A percentile compares a stretch with the other conserved stretches of the same genome.
phyloP scores from a whole-genome alignment of 23 tunicate species.

The Botrylloides violaceus region DNA sequence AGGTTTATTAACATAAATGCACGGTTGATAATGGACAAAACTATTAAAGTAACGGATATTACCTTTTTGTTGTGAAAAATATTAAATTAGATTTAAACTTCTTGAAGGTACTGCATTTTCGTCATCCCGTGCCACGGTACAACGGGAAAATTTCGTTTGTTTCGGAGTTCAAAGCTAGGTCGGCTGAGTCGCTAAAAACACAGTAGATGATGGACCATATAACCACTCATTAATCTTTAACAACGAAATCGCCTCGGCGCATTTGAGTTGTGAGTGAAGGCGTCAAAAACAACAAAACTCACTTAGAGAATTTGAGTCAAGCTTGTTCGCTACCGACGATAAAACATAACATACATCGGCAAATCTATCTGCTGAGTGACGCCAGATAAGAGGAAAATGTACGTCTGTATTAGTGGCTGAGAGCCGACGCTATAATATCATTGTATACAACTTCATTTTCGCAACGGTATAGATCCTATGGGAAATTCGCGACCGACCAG shows the following conservation, averaged over 20 bases:
- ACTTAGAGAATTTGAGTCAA: slow-evolving; percentile 27
- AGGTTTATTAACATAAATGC: too few relatives aligned
- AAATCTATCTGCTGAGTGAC: slow-evolving; percentile 12
- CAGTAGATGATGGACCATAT: slow-evolving; percentile 3
- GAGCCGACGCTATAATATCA: background rate
- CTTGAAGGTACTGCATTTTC: too few relatives aligned
- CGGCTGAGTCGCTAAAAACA: background rate
- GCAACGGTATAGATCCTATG: background rate
- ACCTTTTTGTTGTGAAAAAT: too few relatives aligned
- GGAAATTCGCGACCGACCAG: background rate
- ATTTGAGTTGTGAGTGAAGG: slow-evolving; percentile 23
- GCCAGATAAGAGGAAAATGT: slow-evolving; percentile 14
- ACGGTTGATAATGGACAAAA: too few relatives aligned
- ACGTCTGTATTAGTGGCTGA: slow-evolving; percentile 1
- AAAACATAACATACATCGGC: slow-evolving; percentile 14
- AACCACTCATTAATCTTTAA: slow-evolving; percentile 22
- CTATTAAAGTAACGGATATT: too few relatives aligned
- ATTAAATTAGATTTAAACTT: too few relatives aligned
- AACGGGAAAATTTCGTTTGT: too few relatives aligned
- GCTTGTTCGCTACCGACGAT: slow-evolving; percentile 10
- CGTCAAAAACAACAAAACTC: slow-evolving; percentile 34
- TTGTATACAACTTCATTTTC: background rate
- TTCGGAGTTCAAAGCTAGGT: background rate
- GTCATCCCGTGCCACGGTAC: too few relatives aligned
- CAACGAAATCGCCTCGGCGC: slow-evolving; percentile 22